phyloP scores from a whole-genome alignment of 2,888 invertebrate species.

The Epiblema foenella region DNA sequence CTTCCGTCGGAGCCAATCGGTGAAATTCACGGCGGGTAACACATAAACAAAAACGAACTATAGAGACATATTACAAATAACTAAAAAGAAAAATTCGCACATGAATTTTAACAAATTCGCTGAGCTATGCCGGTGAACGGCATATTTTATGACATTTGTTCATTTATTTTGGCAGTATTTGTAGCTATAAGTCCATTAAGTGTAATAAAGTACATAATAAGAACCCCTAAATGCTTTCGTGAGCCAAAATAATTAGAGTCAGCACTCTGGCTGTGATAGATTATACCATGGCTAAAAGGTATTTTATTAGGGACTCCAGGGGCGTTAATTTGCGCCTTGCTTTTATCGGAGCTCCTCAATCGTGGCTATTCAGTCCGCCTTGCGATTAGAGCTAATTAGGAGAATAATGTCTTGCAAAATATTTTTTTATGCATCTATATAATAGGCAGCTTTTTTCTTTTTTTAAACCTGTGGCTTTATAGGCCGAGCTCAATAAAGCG shows the following conservation, averaged over 20 bases:
- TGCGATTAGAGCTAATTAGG: conserved; percentile 33
- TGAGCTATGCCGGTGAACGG: too few species aligned
- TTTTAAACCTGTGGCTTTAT: too few species aligned
- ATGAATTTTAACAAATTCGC: too few species aligned
- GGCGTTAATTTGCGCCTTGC: conserved; percentile 35
- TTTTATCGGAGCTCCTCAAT: conserved; percentile 32
- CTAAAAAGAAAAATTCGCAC: too few species aligned
- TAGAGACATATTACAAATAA: too few species aligned
- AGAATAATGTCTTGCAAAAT: conserved; percentile 1
- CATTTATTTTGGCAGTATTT: neutral
- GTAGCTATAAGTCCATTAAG: conserved; percentile 12
- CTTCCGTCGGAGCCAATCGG: too few species aligned
- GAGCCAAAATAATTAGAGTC: conserved; percentile 39
- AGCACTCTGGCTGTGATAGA: conserved; percentile 40
- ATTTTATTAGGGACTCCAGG: conserved; percentile 39
- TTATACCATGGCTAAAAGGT: conserved; percentile 34
- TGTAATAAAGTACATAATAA: conserved; percentile 17
- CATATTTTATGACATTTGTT: too few species aligned
- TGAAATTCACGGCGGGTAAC: too few species aligned
- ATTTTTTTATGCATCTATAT: too few species aligned
- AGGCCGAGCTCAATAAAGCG: too few species aligned
- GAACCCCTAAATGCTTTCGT: conserved; percentile 3
- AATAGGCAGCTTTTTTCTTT: too few species aligned
- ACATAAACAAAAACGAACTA: too few species aligned
- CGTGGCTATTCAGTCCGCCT: conserved; percentile 15